Conservation (phyloP, 2,888 invertebrate genomes). For the Nomada fucata region DNA sequence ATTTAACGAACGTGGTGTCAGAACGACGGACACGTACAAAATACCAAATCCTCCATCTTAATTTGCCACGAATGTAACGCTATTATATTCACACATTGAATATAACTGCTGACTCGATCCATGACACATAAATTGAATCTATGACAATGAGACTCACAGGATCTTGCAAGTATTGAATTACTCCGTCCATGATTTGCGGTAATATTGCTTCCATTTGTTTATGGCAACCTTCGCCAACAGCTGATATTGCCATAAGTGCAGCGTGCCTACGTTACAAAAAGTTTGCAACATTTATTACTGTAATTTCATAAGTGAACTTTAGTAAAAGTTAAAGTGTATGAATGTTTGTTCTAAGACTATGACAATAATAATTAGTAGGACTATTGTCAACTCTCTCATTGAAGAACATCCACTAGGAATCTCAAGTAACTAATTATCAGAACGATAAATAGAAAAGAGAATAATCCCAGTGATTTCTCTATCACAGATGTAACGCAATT, state of each 20-base stretch:
- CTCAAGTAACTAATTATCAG: conserved; percentile 61
- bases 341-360: conserved; percentile 73
- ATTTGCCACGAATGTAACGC: conserved; percentile 80
- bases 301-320: background rate
- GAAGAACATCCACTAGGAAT: conserved; percentile 65
- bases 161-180: conserved; percentile 93
- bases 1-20: conserved; percentile 70
- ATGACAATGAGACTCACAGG: conserved; percentile 86
- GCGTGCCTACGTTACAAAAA: conserved; percentile 89
- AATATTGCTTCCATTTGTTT: conserved; percentile 98
- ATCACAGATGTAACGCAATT: conserved; percentile 80
- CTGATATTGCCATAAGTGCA: conserved; percentile 99
- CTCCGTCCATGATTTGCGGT: conserved; percentile 96
- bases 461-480: conserved; percentile 70
- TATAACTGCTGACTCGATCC: conserved; percentile 77
- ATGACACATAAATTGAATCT: conserved; percentile 61
- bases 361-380: conserved; percentile 47
- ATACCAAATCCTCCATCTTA: conserved; percentile 65
- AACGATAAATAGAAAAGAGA: conserved; percentile 70
- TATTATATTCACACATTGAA: conserved; percentile 68
- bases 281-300: background rate
- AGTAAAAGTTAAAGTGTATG: conserved; percentile 20
- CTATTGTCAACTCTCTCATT: conserved; percentile 69
- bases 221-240: conserved; percentile 99
- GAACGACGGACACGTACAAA: conserved; percentile 72